These are phyloP conservation scores for Lepus townsendii DNA, from an alignment of 2,797 vertebrate species.

Conservation along the genomic window DNA sequence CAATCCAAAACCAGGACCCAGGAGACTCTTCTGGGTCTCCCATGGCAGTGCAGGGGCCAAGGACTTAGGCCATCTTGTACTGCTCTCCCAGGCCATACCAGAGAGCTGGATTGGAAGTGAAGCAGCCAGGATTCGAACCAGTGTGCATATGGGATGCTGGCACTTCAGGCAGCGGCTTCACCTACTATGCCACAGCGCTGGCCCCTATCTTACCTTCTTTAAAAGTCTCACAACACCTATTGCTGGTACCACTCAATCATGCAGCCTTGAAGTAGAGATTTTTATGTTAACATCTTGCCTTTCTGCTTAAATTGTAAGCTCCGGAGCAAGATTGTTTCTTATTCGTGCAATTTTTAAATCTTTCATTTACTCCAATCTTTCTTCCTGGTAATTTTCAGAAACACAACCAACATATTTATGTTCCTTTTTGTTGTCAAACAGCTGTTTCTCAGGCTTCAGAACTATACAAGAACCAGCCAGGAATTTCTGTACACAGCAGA, in stretches of 20 bases:
- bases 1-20: too few relatives aligned
- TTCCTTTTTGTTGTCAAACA: constrained; percentile 68
- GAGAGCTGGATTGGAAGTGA: too few relatives aligned
- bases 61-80: too few relatives aligned
- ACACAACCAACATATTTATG: constrained; percentile 33
- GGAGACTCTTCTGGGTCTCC: too few relatives aligned
- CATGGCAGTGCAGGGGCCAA: too few relatives aligned
- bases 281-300: constrained; percentile 25
- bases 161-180: too few relatives aligned
- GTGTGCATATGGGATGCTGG: too few relatives aligned
- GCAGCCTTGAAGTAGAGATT: background rate
- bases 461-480: constrained; percentile 58
- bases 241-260: background rate
- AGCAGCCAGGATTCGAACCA: too few relatives aligned
- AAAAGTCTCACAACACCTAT: constrained; percentile 11
- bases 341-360: background rate
- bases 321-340: background rate
- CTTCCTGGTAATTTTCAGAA: constrained; percentile 53
- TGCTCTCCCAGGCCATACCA: too few relatives aligned
- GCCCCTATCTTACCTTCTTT: background rate
- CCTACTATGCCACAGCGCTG: too few relatives aligned
- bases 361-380: background rate
- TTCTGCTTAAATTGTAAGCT: constrained; percentile 9
- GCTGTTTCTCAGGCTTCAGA: constrained; percentile 68
- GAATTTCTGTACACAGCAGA: constrained; percentile 32